Percentiles rank a stretch among this genome's conserved stretches.
These are phyloP conservation scores for Labeo calbasu DNA, from an alignment of 2,797 vertebrate species.

Conservation along the genomic window DNA sequence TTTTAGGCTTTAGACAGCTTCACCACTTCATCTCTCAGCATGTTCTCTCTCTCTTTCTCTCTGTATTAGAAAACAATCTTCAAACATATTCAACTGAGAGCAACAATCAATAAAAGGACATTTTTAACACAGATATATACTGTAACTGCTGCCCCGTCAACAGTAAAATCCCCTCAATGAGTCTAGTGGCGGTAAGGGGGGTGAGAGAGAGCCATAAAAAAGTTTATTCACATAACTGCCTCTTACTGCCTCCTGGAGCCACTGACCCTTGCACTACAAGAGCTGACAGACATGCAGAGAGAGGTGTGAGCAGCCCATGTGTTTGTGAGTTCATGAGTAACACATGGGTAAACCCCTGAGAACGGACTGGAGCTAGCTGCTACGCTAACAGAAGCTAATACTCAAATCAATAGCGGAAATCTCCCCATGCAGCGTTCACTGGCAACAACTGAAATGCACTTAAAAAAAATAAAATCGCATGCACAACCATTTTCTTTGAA, in stretches of 20 bases:
- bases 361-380: not conserved
- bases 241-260: constrained; percentile 57
- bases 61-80: constrained; percentile 54
- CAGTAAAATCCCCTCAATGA: constrained; percentile 59
- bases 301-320: constrained; percentile 36
- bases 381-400: constrained; percentile 16
- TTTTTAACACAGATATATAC: constrained; percentile 78
- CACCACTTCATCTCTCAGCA: constrained; percentile 42
- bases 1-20: constrained; percentile 50
- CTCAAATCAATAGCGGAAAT: constrained; percentile 27
- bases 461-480: not conserved
- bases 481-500: not conserved
- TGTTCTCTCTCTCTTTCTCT: constrained; percentile 33
- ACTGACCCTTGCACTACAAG: constrained; percentile 52
- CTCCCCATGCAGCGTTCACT: not conserved
- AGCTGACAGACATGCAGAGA: constrained; percentile 53
- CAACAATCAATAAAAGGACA: constrained; percentile 74
- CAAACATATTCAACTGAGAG: constrained; percentile 52
- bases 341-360: constrained; percentile 33
- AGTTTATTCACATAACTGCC: constrained; percentile 51
- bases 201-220: constrained; percentile 36
- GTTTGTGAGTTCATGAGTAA: constrained; percentile 41
- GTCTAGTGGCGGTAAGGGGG: not conserved
- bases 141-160: constrained; percentile 71
- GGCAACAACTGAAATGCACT: not conserved